These are phyloP conservation scores for Maccullochella peelii DNA, from an alignment of 2,113 vertebrate genomes.

Conservation along the genomic window DNA sequence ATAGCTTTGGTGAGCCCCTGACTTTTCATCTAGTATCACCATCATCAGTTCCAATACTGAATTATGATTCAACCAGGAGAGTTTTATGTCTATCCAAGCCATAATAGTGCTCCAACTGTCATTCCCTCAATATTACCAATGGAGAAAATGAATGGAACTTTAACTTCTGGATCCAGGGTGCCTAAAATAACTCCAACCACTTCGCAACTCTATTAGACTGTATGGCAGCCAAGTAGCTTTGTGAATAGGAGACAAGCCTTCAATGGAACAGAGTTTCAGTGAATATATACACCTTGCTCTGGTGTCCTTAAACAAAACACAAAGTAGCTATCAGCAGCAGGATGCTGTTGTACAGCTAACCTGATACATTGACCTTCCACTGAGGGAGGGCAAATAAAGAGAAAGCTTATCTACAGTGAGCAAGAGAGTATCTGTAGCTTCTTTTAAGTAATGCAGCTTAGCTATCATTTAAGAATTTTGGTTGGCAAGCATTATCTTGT, in stretches of 20 bases:
- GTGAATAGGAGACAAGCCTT: background rate
- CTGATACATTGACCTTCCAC: conserved; percentile 24
- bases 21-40: background rate
- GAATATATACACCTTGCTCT: background rate
- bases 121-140: background rate
- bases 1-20: too few species aligned
- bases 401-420: conserved; percentile 18
- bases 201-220: background rate
- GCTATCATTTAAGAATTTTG: conserved; percentile 12
- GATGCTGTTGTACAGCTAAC: conserved; percentile 12
- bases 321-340: background rate
- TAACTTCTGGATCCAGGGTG: too few species aligned
- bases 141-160: background rate
- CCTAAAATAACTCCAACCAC: background rate
- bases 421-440: conserved; percentile 9
- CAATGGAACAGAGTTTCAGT: background rate
- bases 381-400: background rate
- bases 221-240: background rate
- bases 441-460: conserved; percentile 19
- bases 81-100: background rate
- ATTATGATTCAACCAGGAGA: background rate
- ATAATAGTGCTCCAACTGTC: background rate
- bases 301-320: conserved; percentile 21
- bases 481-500: conserved; percentile 27
- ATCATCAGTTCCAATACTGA: background rate